Evolutionary conservation across 2,797 vertebrate species (phyloP).

Genomic region (Enteromius anoplus): DNA sequence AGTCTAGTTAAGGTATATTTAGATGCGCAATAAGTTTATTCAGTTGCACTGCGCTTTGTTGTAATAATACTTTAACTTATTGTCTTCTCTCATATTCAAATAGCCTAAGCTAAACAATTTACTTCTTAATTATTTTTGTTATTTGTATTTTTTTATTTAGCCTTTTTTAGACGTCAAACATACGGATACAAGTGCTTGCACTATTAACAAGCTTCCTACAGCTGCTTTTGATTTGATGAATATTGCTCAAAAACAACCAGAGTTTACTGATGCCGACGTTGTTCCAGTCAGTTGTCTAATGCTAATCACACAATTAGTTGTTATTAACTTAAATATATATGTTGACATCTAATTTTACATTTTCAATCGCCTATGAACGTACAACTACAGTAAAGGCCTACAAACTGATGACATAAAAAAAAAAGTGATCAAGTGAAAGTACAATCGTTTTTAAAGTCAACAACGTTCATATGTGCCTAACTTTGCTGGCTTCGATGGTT

Average conservation of each 20-base stretch:
- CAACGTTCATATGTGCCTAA: neutral
- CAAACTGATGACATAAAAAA: neutral
- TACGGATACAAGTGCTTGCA: neutral
- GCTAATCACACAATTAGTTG: neutral
- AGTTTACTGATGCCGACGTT: neutral
- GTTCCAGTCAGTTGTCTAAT: neutral
- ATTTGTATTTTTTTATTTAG: neutral
- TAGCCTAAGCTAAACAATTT: neutral
- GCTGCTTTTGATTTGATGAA: neutral
- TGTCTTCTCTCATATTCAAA: neutral
- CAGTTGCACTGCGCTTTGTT: conserved; percentile 18
- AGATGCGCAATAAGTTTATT: conserved; percentile 6
- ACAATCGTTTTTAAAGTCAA: neutral
- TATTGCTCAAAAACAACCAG: neutral
- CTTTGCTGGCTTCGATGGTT: too few species aligned
- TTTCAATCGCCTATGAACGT: neutral
- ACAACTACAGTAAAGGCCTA: neutral
- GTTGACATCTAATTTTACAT: neutral
- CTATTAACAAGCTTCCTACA: neutral
- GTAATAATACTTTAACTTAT: neutral
- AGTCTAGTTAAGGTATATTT: neutral
- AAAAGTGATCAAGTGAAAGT: neutral
- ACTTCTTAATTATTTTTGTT: neutral
- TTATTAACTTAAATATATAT: neutral
- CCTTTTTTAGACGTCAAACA: neutral